Conservation (phyloP, 2,113 vertebrate species). For the Copsychus sechellarum region DNA sequence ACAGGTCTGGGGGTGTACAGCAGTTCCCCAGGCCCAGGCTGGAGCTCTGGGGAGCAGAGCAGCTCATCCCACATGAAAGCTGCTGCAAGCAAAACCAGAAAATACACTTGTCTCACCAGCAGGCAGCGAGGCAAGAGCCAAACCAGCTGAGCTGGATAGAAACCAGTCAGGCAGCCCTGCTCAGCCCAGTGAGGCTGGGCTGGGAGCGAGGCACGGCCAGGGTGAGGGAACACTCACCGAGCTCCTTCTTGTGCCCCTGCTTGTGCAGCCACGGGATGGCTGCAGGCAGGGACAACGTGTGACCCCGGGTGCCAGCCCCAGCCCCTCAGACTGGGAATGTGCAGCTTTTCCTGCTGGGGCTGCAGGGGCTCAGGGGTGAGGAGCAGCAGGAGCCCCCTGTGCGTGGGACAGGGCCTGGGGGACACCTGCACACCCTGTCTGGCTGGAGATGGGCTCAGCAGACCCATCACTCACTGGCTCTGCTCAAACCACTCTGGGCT, state of each 20-base stretch:
- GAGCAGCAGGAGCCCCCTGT: background rate
- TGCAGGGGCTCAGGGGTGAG: background rate
- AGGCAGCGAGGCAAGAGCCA: background rate
- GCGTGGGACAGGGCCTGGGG: background rate
- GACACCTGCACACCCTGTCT: too few relatives aligned
- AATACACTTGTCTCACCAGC: background rate
- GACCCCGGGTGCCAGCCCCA: background rate
- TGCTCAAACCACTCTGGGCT: background rate
- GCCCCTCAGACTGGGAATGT: background rate
- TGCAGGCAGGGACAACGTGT: rapidly evolving
- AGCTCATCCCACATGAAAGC: constrained; percentile 40
- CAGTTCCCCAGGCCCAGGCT: background rate
- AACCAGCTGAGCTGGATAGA: constrained; percentile 36
- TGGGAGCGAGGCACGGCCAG: background rate
- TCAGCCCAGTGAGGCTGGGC: background rate
- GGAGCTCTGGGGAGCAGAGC: background rate
- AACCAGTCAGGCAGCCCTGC: constrained; percentile 27
- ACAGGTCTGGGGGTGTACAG: background rate
- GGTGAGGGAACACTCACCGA: background rate
- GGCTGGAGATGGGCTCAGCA: background rate
- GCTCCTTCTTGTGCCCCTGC: background rate
- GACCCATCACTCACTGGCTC: too few relatives aligned
- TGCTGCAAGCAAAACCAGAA: constrained; percentile 46
- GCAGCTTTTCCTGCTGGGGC: background rate
- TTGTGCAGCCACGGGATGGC: background rate